Evolutionary conservation across 2,113 vertebrate species (phyloP).

Genomic region (Elaphurus davidianus): DNA sequence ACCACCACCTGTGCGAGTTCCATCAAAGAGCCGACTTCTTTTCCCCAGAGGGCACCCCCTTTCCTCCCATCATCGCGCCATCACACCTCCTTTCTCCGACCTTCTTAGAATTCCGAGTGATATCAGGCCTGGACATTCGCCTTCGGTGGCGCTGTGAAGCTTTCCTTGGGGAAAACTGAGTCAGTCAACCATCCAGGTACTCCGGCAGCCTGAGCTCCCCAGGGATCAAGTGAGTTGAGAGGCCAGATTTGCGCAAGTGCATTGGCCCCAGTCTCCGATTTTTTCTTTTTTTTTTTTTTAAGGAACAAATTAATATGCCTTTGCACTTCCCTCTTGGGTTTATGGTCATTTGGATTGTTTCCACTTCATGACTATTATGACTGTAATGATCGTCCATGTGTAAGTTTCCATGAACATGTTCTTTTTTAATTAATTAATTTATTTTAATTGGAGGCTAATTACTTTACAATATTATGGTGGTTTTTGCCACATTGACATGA

Average conservation of each 20-base stretch:
- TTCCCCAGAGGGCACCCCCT: neutral
- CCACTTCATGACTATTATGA: neutral
- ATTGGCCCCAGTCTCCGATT: fast-evolving
- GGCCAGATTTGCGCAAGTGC: too few relatives aligned
- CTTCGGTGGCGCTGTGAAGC: fast-evolving
- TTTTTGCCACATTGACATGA: neutral
- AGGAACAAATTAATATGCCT: neutral
- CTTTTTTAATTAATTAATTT: neutral
- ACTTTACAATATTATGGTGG: neutral
- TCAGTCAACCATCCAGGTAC: neutral
- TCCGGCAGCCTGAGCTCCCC: neutral
- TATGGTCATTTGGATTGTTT: neutral
- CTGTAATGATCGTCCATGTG: neutral
- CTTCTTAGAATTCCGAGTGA: fast-evolving
- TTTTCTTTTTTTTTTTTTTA: neutral
- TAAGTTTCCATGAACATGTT: neutral
- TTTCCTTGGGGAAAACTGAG: neutral
- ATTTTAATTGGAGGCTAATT: neutral
- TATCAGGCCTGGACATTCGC: fast-evolving
- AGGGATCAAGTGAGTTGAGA: fast-evolving
- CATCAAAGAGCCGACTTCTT: neutral
- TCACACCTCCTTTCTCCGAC: neutral
- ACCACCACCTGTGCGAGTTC: fast-evolving
- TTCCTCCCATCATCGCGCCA: fast-evolving
- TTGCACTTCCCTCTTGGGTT: neutral